These are phyloP conservation scores for Spea multiplicata DNA, from an alignment of 2,113 vertebrate genomes.

Conservation along the genomic window DNA sequence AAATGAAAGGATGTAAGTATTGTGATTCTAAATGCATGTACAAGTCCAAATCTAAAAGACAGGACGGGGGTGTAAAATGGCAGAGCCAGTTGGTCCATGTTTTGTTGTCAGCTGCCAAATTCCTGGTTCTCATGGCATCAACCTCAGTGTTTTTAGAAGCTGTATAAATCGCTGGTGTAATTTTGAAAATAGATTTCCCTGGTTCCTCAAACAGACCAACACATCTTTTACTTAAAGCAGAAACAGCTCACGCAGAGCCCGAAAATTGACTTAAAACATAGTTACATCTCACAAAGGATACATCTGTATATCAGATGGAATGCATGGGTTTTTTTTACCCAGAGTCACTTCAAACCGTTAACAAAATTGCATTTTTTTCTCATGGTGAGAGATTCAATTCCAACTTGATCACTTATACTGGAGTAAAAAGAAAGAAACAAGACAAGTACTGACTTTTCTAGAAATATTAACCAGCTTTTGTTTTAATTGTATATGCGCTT, in stretches of 20 bases:
- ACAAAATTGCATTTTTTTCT: conserved; percentile 3
- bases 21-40: too few relatives aligned
- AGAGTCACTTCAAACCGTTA: conserved; percentile 10
- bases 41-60: too few relatives aligned
- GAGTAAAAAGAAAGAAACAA: background rate
- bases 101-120: too few relatives aligned
- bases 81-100: too few relatives aligned
- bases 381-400: background rate
- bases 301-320: background rate
- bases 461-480: background rate
- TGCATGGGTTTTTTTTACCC: conserved; percentile 1
- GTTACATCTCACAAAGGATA: conserved; percentile 7
- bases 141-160: background rate
- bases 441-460: background rate
- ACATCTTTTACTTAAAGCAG: conserved; percentile 15
- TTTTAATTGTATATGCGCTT: background rate
- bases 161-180: background rate
- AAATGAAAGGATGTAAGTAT: too few relatives aligned
- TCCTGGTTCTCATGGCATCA: background rate
- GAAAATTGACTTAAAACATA: conserved; percentile 1
- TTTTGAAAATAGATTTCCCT: conserved; percentile 16
- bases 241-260: background rate
- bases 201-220: conserved; percentile 7
- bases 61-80: too few relatives aligned
- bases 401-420: conserved; percentile 19